A percentile compares a stretch with the other conserved stretches of the same genome.
phyloP scores from a whole-genome alignment of 2,888 invertebrate genomes.

The Acanthopleura granulata region DNA sequence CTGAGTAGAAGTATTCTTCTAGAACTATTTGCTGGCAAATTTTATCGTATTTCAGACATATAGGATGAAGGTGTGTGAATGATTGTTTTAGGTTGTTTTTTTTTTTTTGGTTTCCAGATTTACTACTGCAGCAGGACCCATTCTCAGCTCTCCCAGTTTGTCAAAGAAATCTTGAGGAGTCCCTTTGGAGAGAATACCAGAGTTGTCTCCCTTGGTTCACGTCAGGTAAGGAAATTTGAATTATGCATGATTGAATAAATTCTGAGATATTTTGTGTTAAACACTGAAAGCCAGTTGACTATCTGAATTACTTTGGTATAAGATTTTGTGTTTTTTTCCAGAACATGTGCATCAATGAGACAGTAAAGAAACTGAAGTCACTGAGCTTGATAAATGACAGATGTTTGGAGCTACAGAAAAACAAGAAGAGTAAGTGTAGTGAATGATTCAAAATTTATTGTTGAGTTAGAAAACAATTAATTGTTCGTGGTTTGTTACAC shows the following conservation, averaged over 20 bases:
- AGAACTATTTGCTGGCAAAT: too few relatives aligned
- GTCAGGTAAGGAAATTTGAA: slow-evolving; percentile 74
- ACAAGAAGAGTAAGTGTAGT: slow-evolving; percentile 72
- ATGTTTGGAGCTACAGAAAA: slow-evolving; percentile 66
- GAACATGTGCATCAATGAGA: slow-evolving; percentile 89
- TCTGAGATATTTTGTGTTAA: too few relatives aligned
- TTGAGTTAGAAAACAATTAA: not conserved
- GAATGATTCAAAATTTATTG: not conserved
- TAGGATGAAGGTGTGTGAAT: not conserved
- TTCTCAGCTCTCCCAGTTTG: slow-evolving; percentile 94
- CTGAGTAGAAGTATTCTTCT: too few relatives aligned
- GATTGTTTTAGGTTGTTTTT: not conserved
- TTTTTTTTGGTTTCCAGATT: slow-evolving; percentile 73
- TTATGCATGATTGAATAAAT: too few relatives aligned
- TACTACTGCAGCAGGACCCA: slow-evolving; percentile 97
- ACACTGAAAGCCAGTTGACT: not conserved
- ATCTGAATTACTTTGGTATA: not conserved
- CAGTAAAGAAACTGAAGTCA: slow-evolving; percentile 81
- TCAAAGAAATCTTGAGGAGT: slow-evolving; percentile 91
- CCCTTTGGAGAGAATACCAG: slow-evolving; percentile 79
- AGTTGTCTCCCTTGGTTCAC: slow-evolving; percentile 87
- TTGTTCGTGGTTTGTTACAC: not conserved
- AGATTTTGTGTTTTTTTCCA: slow-evolving; percentile 30
- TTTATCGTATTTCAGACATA: not conserved
- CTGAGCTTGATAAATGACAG: slow-evolving; percentile 87